Evolutionary conservation across 2,113 vertebrate species (phyloP), one percentile per base, ranked within the genome.

Genomic region (Carassius auratus): DNA sequence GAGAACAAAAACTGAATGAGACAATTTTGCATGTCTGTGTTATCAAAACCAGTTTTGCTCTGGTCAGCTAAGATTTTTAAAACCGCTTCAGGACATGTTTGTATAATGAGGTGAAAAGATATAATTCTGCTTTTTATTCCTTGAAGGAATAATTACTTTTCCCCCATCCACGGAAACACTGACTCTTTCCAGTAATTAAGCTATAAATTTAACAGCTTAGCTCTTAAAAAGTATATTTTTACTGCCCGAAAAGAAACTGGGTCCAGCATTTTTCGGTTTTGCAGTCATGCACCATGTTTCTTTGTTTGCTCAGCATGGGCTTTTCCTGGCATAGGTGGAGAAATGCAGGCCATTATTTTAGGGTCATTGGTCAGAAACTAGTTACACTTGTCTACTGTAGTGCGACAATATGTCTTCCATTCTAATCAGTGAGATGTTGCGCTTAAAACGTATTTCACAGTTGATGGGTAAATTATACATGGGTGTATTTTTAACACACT

Each of bases 181-280:
- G 73, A 66, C 33, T 66, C 69, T 61, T 81, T 74, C 42, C 84
- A 77, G 79, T 83, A 83, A 78, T 73, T 71, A 45, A 45, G 83
- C 77, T 61, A 42, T 76, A 82, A 61, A 84, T 79, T 42, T 38
- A 82, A 76, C 45, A 21, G 50, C 61, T 48, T 55, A 7, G 15
- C 69, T n/a, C 38, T 64, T 38, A 9, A 66, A 10, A 26, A 15
- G 68, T 36, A 3, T 21, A 15, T 68, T 71, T 61, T 78, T 71
- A 30, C 12, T n/a, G n/a, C 30, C 42, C 13, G 13, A 26, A 76
- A 45, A 21, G 50, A 36, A 38, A 50, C 38, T 2, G 52, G 55
- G 55, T 78, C 36, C 45, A 77, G 52, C 71, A 77, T 26, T 55
- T 55, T 30, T 80, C 50, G 30, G 50, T 52, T 77, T 64, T 68